Base-by-base conservation (phyloP, 2,888 invertebrate genomes). In the Athalia rosae region DNA sequence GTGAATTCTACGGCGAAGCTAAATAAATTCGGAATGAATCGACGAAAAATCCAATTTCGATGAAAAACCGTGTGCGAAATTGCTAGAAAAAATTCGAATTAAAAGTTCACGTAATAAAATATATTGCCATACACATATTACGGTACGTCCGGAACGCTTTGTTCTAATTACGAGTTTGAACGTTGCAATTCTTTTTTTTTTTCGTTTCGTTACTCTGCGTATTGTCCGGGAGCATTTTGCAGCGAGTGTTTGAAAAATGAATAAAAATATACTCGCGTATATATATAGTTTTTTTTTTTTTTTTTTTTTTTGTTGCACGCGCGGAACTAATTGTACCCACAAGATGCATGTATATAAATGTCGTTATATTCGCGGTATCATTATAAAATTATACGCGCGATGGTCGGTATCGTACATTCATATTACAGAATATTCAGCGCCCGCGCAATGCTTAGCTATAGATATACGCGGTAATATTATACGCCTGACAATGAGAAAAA, bases 341-440 rank as follows among this genome's bases (percentile, higher is more conserved):
- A 13, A n/a, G 13, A 6, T 59, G 13, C 13, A 59, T 59, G 13
- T 59, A 9, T 48, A 48, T 61, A 61, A 45, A 11, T 53, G 67
- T 67, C 50, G 67, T 67, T 67, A 28, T 28, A 67, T 67, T 53
- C n/a, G 53, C n/a, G 53, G 41, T 67, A 53, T 53, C 67, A 41
- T 67, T 67, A 28, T 28, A 67, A 53, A 53, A 67, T 67, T 41
- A 50, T 28, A 28, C 28, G 28, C 28, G 28, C 0, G 28, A 28
- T 28, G 28, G 28, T 28, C 28, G 28, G 28, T 28, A 28, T 28
- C 28, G 28, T 28, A 28, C 28, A 28, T 28, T 28, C 2, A 28
- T 28, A 28, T 28, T 28, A 28, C 28, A 28, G 28, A 28, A 28
- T 28, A 28, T 28, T 28, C 28, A 28, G 28, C 28, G 28, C 28